Evolutionary conservation across 2,797 vertebrate genomes (phyloP), one percentile per base, ranked within the genome.

Genomic region (Columba guinea): DNA sequence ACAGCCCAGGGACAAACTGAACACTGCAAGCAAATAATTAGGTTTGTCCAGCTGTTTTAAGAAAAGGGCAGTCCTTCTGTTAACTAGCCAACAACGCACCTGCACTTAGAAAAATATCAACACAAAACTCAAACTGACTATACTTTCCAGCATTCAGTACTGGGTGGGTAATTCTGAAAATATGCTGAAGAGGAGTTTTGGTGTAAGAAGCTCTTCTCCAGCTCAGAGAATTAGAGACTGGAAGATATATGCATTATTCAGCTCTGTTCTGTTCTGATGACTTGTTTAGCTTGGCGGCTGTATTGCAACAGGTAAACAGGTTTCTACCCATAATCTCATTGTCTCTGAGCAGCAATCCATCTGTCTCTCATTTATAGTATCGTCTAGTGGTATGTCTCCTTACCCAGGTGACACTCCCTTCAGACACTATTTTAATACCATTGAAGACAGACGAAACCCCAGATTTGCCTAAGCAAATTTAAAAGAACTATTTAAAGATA

Each of bases 381-480:
- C 5, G 3, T 91, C 91, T 91, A 77, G 92, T 90, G 79, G 71
- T 84, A 64, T 83, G 74, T 91, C 84, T 95, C 91, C 59, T 78
- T 85, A 93, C 85, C 84, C 78, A 91, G 74, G 94, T 83, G 84
- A 83, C 75, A 52, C 63, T 90, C 83, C 83, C 86, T 85, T 94
- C 88, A 90, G 89, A 87, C 81, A 73, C 68, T 71, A 81, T 93
- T 90, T 95, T 95, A 96, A 84, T 82, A 95, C 68, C 3, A 7
- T 11, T 55, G 80, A 96, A 95, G 90, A 91, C 86, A 97, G 80
- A 94, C 68, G 17, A 95, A 96, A 94, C 44, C 77, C 73, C 78
- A 89, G 92, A 68, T 94, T 94, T 91, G 85, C 89, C 90, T 88
- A 93, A 91, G 91, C 69, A 94, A 96, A 90, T 96, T 90, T 94